These are phyloP conservation scores for Takifugu rubripes DNA, from an alignment of 2,797 vertebrate genomes.

Conservation along the genomic window DNA sequence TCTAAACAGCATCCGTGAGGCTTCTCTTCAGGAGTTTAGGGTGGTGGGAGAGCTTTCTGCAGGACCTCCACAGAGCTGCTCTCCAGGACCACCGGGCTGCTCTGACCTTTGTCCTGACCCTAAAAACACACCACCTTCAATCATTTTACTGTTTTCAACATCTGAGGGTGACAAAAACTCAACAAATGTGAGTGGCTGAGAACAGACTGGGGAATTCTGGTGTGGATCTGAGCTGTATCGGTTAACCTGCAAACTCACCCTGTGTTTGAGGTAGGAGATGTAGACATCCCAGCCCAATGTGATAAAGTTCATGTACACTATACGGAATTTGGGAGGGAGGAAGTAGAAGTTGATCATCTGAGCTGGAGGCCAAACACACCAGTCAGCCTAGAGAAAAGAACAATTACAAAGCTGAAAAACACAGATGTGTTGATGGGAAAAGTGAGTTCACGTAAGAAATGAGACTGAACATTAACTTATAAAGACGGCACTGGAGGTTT, in stretches of 20 bases:
- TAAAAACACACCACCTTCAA: conserved; percentile 9
- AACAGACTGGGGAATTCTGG: too few relatives aligned
- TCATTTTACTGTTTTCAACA: too few relatives aligned
- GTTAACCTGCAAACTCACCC: conserved; percentile 70
- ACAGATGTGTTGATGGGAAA: too few relatives aligned
- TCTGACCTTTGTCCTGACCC: conserved; percentile 37
- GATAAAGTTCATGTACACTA: conserved; percentile 87
- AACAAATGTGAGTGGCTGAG: too few relatives aligned
- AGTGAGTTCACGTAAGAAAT: too few relatives aligned
- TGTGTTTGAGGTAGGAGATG: conserved; percentile 92
- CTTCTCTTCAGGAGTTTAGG: conserved; percentile 19
- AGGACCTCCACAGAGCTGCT: conserved; percentile 18
- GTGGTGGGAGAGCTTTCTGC: conserved; percentile 15
- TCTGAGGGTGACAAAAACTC: too few relatives aligned
- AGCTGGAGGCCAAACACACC: conserved; percentile 88
- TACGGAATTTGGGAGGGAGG: conserved; percentile 81
- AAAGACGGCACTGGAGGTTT: background rate
- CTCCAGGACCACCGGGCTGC: conserved; percentile 19
- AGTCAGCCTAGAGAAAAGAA: conserved; percentile 79
- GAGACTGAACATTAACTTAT: too few relatives aligned
- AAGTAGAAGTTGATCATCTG: conserved; percentile 94
- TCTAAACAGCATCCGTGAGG: background rate
- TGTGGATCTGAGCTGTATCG: too few relatives aligned
- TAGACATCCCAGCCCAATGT: conserved; percentile 94
- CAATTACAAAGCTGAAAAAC: background rate